A percentile compares a stretch with the other conserved stretches of the same genome.
phyloP scores from a whole-genome alignment of 2,113 vertebrate species.

The Phalacrocorax carbo region DNA sequence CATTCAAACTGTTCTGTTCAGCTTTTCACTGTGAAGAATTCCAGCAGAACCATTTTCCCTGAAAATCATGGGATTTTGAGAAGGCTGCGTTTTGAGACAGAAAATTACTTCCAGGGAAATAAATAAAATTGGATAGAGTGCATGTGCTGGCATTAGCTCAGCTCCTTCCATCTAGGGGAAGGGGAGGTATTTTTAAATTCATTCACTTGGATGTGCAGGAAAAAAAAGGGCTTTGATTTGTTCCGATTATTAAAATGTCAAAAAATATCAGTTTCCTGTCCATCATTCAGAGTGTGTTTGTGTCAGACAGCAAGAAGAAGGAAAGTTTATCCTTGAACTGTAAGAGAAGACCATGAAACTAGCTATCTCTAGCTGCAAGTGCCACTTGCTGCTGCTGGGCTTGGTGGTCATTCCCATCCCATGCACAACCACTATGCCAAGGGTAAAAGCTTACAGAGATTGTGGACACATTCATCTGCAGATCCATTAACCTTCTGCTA shows the following conservation, averaged over 20 bases:
- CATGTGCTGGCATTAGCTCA: neutral
- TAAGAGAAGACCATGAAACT: neutral
- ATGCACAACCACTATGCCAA: neutral
- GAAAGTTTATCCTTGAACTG: neutral
- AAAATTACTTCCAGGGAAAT: conserved; percentile 14
- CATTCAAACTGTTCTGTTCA: neutral
- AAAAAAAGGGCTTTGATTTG: conserved; percentile 8
- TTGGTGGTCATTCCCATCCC: neutral
- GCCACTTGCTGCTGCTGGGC: neutral
- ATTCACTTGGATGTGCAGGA: neutral
- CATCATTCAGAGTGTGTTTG: neutral
- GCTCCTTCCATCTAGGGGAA: neutral
- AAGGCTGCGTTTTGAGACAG: neutral
- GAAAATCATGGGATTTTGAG: neutral
- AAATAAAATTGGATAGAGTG: neutral
- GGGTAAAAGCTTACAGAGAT: neutral
- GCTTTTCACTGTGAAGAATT: neutral
- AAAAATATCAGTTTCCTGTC: conserved; percentile 11
- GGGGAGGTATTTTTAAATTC: neutral
- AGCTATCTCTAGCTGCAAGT: neutral
- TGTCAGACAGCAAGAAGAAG: neutral
- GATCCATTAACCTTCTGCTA: neutral
- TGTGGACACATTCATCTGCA: neutral
- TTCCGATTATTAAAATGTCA: conserved; percentile 1
- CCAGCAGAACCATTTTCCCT: neutral